Evolutionary conservation across 1,140 invertebrate species (phyloP), one percentile per base, ranked within the genome.

Genomic region (Ruditapes philippinarum): DNA sequence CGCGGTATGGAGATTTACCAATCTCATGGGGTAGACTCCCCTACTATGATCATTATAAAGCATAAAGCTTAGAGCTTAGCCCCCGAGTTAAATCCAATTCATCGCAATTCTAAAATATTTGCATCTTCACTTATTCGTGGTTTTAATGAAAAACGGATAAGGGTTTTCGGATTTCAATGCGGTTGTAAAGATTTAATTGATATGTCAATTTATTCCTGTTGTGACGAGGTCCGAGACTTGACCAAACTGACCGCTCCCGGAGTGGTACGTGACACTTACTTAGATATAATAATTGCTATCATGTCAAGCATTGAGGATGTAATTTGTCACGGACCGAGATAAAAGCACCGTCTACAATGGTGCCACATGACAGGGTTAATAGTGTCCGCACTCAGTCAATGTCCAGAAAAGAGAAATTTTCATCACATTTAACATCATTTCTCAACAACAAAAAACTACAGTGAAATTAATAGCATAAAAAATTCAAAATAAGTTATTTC

Each of bases 281-380:
- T 25, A 62, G n/a, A 62, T 9, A 7, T 62, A 28, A 28, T 28
- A 62, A 62, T 62, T 28, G 57, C n/a, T 25, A 62, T n/a, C 57
- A n/a, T 62, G 57, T 62, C 57, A n/a, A 28, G n/a, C n/a, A 14
- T 28, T 62, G 57, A 28, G 40, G 70, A 74, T 5, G 40, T 28
- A 74, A 74, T 74, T 74, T 74, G 70, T 74, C 70, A 74, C 70
- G 40, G 7, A 45, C 40, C 40, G 3, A 28, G 40, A 45, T 45
- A n/a, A 42, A 42, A 74, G 38, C 11, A 3, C 5, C 36, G 2
- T 5, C 38, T n/a, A 25, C 38, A 42, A 42, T 42, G 36, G 70
- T 49, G 22, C 3, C n/a, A 25, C 70, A 45, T 74, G 40, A 49
- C 40, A 74, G 25, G 70, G 70, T 74, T 74, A 74, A 74, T 74